Evolutionary conservation across 2,888 invertebrate genomes (phyloP), one percentile per base, ranked within the genome.

Genomic region (Conchocele bisecta): DNA sequence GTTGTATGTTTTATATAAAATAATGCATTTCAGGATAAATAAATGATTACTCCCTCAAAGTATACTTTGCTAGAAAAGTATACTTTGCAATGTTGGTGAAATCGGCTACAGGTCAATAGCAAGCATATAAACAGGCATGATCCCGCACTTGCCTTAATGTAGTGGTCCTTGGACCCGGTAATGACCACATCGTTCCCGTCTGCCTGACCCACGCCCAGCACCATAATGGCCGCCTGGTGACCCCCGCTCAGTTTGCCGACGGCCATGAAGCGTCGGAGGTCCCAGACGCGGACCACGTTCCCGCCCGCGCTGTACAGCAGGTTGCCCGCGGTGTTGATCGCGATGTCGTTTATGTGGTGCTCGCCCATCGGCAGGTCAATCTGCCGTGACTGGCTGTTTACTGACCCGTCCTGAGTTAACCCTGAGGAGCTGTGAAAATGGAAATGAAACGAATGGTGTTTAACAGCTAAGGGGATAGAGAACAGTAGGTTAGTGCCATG

Each of bases 211-310:
- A 95, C 93, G 13, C 95, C 94, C 66, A 96, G 92, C 86, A 96
- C 96, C 95, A 96, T 96, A 11, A 96, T 95, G 0, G 96, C 95
- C 15, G 96, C 95, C 83, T 95, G 94, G 91, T 96, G 96, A 0
- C 95, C 95, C 41, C 91, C 89, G 91, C 94, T 94, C 67, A 96
- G 90, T 91, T 95, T 95, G 69, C 95, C 95, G 48, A 95, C 86
- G 92, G 86, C 94, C 93, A 79, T 94, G 93, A 90, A 95, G 91
- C 89, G 95, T 79, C 95, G 92, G 15, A 96, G 90, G 91, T 97
- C 96, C 96, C 96, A 96, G 11, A 96, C 93, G n/a, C 95, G 93
- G 57, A 96, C 94, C 85, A 95, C 94, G 89, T 95, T 96, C 11
- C 95, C 95, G 9, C 95, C 94, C 4, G 96, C 96, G 17, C 95